A percentile compares a stretch with the other conserved stretches of the same genome.
Evolutionary conservation across 1,140 invertebrate species (phyloP).

Genomic region (Zaprionus ornatus): DNA sequence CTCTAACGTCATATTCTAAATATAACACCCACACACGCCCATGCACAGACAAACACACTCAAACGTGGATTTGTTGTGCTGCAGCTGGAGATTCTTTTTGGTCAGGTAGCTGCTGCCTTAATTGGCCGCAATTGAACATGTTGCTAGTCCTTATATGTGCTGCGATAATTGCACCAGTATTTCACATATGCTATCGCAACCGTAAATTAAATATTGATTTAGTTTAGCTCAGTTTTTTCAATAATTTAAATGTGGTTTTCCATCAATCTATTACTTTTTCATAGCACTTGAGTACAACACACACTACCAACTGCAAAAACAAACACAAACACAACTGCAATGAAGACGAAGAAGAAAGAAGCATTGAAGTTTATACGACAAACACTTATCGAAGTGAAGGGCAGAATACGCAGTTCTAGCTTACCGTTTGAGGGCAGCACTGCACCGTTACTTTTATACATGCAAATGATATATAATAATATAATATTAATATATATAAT

Average conservation of each 20-base stretch:
- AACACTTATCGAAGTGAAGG: not conserved
- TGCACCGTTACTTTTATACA: not conserved
- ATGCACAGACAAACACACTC: not conserved
- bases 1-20: constrained; percentile 48
- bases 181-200: not conserved
- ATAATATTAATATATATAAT: not conserved
- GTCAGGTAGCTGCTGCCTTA: not conserved
- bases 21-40: constrained; percentile 21
- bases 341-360: constrained; percentile 29
- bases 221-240: not conserved
- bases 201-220: not conserved
- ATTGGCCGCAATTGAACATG: not conserved
- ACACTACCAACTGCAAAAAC: constrained; percentile 41
- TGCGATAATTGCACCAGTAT: not conserved
- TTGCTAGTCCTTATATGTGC: not conserved
- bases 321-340: constrained; percentile 49
- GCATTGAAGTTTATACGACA: constrained; percentile 26
- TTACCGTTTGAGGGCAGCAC: not conserved
- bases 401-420: not conserved
- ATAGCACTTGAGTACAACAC: constrained; percentile 21
- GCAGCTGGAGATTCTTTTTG: constrained; percentile 17
- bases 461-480: not conserved
- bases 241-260: constrained; percentile 11
- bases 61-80: not conserved
- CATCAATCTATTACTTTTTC: constrained; percentile 37